phyloP scores from a whole-genome alignment of 2,888 invertebrate genomes.

The Papilio gigon region DNA sequence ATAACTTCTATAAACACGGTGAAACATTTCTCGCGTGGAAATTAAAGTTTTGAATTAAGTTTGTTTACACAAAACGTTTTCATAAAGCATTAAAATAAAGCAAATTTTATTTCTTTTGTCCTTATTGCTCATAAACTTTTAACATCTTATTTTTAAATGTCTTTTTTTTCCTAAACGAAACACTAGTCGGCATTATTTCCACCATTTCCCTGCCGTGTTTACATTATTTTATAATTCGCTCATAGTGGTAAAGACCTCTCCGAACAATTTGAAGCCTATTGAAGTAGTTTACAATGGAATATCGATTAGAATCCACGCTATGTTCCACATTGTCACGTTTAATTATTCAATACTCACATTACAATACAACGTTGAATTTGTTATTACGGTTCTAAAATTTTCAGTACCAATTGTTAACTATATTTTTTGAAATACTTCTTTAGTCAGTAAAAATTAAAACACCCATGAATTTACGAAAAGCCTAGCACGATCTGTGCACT shows the following conservation, averaged over 20 bases:
- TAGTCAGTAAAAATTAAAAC: neutral
- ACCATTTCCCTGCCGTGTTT: neutral
- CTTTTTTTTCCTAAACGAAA: no score
- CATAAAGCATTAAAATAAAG: neutral
- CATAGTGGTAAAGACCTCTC: neutral
- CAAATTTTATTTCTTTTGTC: no score
- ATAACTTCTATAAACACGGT: neutral
- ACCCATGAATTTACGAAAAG: neutral
- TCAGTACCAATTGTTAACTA: neutral
- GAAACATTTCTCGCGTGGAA: neutral
- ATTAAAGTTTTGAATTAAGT: conserved; percentile 2
- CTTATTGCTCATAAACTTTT: neutral
- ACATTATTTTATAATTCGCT: neutral
- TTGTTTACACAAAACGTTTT: neutral
- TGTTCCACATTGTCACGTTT: conserved; percentile 1
- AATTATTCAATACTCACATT: neutral
- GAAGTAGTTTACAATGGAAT: neutral
- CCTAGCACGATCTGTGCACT: neutral
- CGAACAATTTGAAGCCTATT: neutral
- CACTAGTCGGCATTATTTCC: no score
- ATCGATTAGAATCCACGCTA: neutral
- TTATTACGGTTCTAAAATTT: neutral
- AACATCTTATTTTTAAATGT: no score
- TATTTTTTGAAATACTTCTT: neutral
- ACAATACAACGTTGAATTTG: neutral